Evolutionary conservation across 1,140 invertebrate species (phyloP).

Genomic region (Drosophila pallidifrons): DNA sequence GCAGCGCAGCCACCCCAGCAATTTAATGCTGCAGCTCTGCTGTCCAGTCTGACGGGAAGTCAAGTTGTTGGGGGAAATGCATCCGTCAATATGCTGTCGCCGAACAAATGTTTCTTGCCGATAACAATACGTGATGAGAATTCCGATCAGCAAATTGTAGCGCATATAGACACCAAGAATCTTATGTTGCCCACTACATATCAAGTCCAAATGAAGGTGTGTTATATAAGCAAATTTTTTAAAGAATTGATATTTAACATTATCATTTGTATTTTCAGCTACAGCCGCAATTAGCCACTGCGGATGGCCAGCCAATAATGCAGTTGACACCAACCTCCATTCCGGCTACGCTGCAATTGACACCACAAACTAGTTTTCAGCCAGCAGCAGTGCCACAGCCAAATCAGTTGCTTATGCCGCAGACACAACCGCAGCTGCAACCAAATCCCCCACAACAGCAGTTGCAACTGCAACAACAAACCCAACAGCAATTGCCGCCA

Average conservation of each 20-base stretch:
- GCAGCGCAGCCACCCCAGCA: conserved; percentile 33
- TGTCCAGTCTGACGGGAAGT: conserved; percentile 54
- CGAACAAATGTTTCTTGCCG: conserved; percentile 81
- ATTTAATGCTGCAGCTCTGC: conserved; percentile 64
- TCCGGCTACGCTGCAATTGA: conserved; percentile 79
- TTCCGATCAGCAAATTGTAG: conserved; percentile 83
- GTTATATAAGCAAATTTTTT: not conserved
- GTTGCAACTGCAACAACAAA: conserved; percentile 10
- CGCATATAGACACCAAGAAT: conserved; percentile 84
- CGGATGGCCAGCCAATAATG: conserved; percentile 81
- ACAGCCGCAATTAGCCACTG: conserved; percentile 78
- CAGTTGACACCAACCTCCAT: conserved; percentile 79
- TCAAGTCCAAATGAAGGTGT: conserved; percentile 84
- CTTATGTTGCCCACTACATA: conserved; percentile 81
- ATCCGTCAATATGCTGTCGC: conserved; percentile 64
- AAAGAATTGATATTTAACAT: not conserved
- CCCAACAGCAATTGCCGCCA: conserved; percentile 28
- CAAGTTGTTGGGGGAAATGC: conserved; percentile 32
- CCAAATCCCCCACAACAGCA: conserved; percentile 20
- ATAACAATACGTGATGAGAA: conserved; percentile 84
- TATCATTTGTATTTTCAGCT: conserved; percentile 45
- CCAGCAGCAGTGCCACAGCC: conserved; percentile 38
- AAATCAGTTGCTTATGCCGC: conserved; percentile 26
- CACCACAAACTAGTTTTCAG: conserved; percentile 66
- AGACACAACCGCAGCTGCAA: conserved; percentile 28